Conservation (phyloP, 2,888 invertebrate genomes). For the Pardosa pseudoannulata region DNA sequence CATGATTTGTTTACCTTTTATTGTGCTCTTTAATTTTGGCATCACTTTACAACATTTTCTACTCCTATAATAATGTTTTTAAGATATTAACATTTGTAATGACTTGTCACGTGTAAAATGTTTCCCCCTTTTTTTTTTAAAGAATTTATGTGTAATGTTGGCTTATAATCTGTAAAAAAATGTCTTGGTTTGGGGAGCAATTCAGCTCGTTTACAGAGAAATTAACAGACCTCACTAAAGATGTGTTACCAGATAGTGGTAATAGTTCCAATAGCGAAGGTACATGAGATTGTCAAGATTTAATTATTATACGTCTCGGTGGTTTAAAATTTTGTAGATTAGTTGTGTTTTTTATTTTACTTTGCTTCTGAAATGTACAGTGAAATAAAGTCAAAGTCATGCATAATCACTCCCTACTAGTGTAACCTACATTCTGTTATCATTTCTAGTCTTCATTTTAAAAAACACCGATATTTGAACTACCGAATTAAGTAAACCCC, state of each 20-base stretch:
- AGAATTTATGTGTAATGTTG: neutral
- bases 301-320: too few species aligned
- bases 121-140: neutral
- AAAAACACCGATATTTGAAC: too few species aligned
- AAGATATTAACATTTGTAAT: neutral
- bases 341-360: too few species aligned
- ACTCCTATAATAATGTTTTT: neutral
- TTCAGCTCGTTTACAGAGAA: constrained; percentile 87
- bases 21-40: neutral
- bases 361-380: too few species aligned
- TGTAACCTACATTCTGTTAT: too few species aligned
- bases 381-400: too few species aligned
- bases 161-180: constrained; percentile 66
- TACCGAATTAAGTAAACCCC: too few species aligned
- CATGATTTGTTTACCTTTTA: neutral
- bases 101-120: constrained; percentile 43
- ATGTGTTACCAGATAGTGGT: constrained; percentile 88
- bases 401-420: too few species aligned
- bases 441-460: too few species aligned
- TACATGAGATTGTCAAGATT: neutral
- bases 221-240: constrained; percentile 89
- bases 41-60: neutral
- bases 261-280: constrained; percentile 75
- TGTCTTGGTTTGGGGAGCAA: constrained; percentile 80
- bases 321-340: too few species aligned